Conservation (phyloP, 2,888 invertebrate genomes). For the Cenopis cana region DNA sequence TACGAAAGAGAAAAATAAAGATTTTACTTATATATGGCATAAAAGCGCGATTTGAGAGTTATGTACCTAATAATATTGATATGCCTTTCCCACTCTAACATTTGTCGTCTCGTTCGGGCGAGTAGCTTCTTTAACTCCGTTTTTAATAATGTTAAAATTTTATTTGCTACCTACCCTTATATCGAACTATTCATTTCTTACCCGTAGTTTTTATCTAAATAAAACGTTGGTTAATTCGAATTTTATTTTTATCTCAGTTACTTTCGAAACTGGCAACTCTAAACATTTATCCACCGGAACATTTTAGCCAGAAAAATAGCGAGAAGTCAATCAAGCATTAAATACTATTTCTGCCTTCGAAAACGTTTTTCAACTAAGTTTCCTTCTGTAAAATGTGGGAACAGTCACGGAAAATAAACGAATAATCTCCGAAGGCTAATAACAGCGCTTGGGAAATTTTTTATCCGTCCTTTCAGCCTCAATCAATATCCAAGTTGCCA, state of each 20-base stretch:
- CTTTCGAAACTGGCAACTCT: conserved; percentile 23
- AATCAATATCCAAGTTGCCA: conserved; percentile 25
- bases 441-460: not conserved
- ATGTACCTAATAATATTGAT: not conserved
- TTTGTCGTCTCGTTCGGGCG: conserved; percentile 3
- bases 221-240: conserved; percentile 57
- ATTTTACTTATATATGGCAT: not conserved
- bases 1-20: too few relatives aligned
- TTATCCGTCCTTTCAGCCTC: not conserved
- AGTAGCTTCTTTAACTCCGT: conserved; percentile 21
- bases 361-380: not conserved
- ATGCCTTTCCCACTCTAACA: conserved; percentile 1
- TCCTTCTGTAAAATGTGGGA: not conserved
- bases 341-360: not conserved
- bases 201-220: conserved; percentile 56
- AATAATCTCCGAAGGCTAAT: not conserved
- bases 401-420: not conserved
- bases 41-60: not conserved
- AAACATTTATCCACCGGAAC: not conserved
- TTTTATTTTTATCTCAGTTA: conserved; percentile 51
- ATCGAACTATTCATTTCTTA: conserved; percentile 56
- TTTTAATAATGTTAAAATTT: conserved; percentile 52
- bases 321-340: not conserved
- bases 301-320: not conserved
- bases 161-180: conserved; percentile 75